Conservation (phyloP, 2,797 vertebrate genomes). For the Babyrousa celebensis region DNA sequence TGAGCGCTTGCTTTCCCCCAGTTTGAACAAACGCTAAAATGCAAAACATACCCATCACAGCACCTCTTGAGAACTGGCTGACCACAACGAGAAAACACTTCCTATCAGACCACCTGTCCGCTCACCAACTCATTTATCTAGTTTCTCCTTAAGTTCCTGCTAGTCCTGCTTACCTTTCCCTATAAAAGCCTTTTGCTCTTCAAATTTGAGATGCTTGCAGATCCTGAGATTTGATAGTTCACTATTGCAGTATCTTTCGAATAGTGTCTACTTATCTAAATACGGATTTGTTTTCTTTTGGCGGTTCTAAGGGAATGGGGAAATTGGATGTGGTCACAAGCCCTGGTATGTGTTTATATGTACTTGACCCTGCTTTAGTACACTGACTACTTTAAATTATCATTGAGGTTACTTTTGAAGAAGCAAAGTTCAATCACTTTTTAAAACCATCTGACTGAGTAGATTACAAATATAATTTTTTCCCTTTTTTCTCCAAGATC, state of each 20-base stretch:
- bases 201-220: background rate
- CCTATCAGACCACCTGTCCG: rapidly evolving
- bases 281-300: background rate
- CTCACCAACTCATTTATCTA: background rate
- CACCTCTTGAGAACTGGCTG: background rate
- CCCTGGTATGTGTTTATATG: background rate
- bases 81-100: background rate
- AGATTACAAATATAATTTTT: background rate
- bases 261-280: background rate
- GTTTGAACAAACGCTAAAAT: background rate
- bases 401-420: background rate
- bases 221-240: background rate
- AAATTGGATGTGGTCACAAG: background rate
- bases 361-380: background rate
- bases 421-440: background rate
- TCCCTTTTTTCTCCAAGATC: background rate
- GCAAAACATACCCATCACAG: background rate
- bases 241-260: background rate
- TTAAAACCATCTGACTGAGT: background rate
- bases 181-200: background rate
- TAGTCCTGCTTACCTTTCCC: background rate
- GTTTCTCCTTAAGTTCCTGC: background rate
- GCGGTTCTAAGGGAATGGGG: background rate
- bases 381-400: background rate
- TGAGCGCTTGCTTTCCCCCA: too few species aligned